phyloP scores from a whole-genome alignment of 2,113 vertebrate genomes.

The Ariopsis seemanni region DNA sequence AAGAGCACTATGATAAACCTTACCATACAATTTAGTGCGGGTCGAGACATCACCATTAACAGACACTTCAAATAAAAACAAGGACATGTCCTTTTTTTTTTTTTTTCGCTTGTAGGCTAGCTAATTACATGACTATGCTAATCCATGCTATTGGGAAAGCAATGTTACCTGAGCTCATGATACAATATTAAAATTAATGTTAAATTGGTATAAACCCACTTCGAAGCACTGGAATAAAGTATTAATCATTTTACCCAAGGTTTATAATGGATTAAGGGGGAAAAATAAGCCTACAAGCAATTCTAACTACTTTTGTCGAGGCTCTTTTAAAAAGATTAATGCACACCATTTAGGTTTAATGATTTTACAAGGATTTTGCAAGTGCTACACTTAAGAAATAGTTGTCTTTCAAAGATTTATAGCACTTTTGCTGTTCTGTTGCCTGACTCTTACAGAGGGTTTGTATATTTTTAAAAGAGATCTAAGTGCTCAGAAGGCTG shows the following conservation, averaged over 20 bases:
- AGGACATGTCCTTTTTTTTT: neutral
- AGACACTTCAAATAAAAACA: neutral
- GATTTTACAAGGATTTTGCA: constrained; percentile 23
- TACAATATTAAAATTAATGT: constrained; percentile 52
- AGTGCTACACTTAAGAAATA: constrained; percentile 3
- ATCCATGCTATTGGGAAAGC: neutral
- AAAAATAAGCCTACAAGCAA: neutral
- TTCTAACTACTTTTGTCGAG: neutral
- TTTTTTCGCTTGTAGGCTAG: neutral
- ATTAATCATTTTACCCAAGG: neutral
- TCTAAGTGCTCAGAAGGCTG: constrained; percentile 41
- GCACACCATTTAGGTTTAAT: constrained; percentile 10
- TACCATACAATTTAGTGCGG: neutral
- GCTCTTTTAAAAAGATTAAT: constrained; percentile 17
- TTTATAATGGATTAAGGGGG: neutral
- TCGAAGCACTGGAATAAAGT: neutral
- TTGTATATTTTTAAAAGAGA: constrained; percentile 41
- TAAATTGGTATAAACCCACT: neutral
- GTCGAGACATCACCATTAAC: neutral
- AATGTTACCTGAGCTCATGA: neutral
- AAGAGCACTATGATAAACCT: neutral
- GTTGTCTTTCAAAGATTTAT: constrained; percentile 6
- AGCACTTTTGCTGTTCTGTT: constrained; percentile 19
- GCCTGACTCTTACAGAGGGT: neutral
- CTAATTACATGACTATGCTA: neutral